A percentile compares a stretch with the other conserved stretches of the same genome.
Evolutionary conservation across 1,140 invertebrate species (phyloP).

Genomic region (Caenorhabditis tropicalis): DNA sequence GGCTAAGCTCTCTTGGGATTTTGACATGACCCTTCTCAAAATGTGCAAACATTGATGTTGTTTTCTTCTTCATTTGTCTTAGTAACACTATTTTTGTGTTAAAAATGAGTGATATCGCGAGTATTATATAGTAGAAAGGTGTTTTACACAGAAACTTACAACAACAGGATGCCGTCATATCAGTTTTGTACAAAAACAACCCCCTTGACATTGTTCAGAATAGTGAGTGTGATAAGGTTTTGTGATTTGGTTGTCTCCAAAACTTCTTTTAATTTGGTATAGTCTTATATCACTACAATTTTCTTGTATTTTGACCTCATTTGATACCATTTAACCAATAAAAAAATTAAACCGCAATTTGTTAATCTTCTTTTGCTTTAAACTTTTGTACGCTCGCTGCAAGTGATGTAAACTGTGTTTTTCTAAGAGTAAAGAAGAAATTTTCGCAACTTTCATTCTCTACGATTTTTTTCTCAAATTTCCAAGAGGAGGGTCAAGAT

Average conservation of each 20-base stretch:
- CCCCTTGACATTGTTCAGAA: neutral
- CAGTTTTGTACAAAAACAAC: neutral
- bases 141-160: neutral
- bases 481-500: slow-evolving; percentile 1
- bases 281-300: neutral
- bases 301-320: neutral
- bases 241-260: neutral
- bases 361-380: neutral
- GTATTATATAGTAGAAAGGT: neutral
- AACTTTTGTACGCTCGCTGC: neutral
- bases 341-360: neutral
- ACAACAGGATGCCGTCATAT: neutral
- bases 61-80: neutral
- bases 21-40: slow-evolving; percentile 36
- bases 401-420: neutral
- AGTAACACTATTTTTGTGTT: neutral
- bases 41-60: slow-evolving; percentile 36
- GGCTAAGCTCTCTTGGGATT: slow-evolving; percentile 16
- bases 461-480: neutral
- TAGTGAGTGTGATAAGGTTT: neutral
- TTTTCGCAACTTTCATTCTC: neutral
- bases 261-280: neutral
- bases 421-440: neutral
- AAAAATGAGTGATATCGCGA: neutral
- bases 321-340: neutral